Conservation (phyloP, 2,888 invertebrate genomes). For the Ophraella communa region DNA sequence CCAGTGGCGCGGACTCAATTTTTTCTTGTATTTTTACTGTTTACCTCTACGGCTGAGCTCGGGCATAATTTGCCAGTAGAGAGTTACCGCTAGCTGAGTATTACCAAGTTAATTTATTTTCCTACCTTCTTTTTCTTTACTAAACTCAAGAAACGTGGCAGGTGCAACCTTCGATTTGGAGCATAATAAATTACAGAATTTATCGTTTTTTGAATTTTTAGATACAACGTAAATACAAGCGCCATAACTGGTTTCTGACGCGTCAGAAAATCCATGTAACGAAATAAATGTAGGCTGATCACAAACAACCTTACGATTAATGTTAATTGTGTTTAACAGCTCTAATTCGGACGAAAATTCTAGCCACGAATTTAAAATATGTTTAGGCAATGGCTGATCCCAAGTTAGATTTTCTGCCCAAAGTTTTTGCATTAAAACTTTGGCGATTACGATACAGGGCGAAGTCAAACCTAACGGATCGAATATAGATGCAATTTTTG, state of each 20-base stretch:
- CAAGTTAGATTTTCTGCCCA: too few relatives aligned
- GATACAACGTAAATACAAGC: conserved; percentile 30
- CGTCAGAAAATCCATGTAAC: conserved; percentile 39
- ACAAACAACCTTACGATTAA: background rate
- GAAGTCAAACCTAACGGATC: conserved; percentile 3
- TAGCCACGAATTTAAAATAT: background rate
- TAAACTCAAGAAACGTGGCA: too few relatives aligned
- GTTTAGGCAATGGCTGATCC: too few relatives aligned
- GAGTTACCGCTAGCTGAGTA: too few relatives aligned
- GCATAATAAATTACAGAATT: conserved; percentile 22
- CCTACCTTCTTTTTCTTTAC: too few relatives aligned
- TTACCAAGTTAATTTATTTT: too few relatives aligned
- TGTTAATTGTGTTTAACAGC: background rate
- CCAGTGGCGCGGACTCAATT: too few relatives aligned
- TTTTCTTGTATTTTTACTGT: too few relatives aligned
- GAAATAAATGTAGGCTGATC: conserved; percentile 12
- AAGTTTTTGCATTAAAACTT: too few relatives aligned
- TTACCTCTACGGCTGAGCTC: too few relatives aligned
- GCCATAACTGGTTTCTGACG: conserved; percentile 30
- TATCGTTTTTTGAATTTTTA: conserved; percentile 12
- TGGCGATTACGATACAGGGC: conserved; percentile 3
- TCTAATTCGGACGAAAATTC: conserved; percentile 3
- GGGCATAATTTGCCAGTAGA: too few relatives aligned
- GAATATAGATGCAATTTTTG: background rate
- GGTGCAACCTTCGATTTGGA: conserved; percentile 32